phyloP scores from a whole-genome alignment of 1,140 invertebrate species.

The Hermetia illucens region DNA sequence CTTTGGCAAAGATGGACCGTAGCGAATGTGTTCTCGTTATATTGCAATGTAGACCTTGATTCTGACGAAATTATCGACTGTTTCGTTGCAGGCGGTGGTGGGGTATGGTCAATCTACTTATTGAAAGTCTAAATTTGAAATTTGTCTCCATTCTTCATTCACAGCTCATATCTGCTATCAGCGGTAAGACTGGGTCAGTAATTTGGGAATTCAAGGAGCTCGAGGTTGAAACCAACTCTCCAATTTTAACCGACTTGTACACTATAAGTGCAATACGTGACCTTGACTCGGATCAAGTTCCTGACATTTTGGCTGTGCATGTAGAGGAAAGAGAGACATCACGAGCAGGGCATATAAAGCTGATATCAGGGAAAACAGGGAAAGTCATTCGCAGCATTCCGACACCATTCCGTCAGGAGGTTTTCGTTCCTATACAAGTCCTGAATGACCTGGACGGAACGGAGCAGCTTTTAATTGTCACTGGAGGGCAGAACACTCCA shows the following conservation, averaged over 20 bases:
- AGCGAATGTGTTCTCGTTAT: constrained; percentile 59
- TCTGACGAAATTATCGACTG: constrained; percentile 57
- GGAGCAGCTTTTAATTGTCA: constrained; percentile 41
- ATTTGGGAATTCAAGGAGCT: constrained; percentile 49
- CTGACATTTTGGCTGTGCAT: constrained; percentile 59
- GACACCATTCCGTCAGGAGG: constrained; percentile 52
- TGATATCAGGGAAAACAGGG: constrained; percentile 58
- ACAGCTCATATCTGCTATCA: constrained; percentile 51
- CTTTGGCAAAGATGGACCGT: constrained; percentile 62
- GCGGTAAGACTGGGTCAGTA: constrained; percentile 46
- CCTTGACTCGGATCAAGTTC: constrained; percentile 52
- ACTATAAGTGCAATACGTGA: constrained; percentile 59
- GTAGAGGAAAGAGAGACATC: constrained; percentile 33
- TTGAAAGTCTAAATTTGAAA: neutral
- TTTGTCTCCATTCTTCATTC: constrained; percentile 5
- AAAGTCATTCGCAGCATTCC: constrained; percentile 42
- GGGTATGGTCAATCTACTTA: constrained; percentile 36
- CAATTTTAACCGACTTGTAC: constrained; percentile 37
- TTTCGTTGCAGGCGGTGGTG: constrained; percentile 52
- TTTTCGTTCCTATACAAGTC: constrained; percentile 46
- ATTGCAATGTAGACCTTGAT: constrained; percentile 60
- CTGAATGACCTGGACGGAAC: constrained; percentile 23
- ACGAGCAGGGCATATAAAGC: constrained; percentile 43
- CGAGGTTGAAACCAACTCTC: constrained; percentile 27
- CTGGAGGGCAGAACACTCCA: constrained; percentile 55